These are phyloP conservation scores for Eristalinus aeneus DNA, from an alignment of 2,888 invertebrate genomes.

Conservation along the genomic window DNA sequence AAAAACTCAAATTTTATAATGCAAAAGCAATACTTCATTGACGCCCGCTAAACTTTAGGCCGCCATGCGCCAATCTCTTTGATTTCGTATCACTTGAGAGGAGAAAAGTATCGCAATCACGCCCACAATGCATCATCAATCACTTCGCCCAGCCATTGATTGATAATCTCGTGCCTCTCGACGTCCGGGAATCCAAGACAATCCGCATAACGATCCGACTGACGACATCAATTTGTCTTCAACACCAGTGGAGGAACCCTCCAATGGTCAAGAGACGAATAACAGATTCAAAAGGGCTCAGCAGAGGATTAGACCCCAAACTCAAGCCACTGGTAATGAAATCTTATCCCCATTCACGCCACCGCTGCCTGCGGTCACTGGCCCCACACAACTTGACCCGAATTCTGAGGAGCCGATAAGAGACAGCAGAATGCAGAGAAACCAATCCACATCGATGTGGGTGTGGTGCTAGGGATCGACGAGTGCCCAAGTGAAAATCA, in stretches of 20 bases:
- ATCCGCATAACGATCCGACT: slow-evolving; percentile 25
- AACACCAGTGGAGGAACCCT: background rate
- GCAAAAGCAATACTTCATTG: background rate
- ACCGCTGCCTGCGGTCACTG: slow-evolving; percentile 12
- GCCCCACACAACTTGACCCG: slow-evolving; percentile 37
- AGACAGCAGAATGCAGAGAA: slow-evolving; percentile 14
- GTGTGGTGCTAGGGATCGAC: slow-evolving; percentile 26
- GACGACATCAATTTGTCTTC: slow-evolving; percentile 44
- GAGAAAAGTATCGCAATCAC: background rate
- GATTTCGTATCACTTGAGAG: background rate
- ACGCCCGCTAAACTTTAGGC: background rate
- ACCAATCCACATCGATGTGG: slow-evolving; percentile 27
- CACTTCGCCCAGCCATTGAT: slow-evolving; percentile 1
- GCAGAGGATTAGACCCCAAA: slow-evolving; percentile 1
- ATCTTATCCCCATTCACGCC: background rate
- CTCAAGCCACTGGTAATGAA: slow-evolving; percentile 52
- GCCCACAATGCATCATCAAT: background rate
- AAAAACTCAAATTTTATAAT: background rate
- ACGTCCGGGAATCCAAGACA: background rate
- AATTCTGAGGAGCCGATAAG: slow-evolving; percentile 16
- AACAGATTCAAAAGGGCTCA: slow-evolving; percentile 22
- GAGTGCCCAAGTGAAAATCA: slow-evolving; percentile 45
- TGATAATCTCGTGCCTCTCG: slow-evolving; percentile 12
- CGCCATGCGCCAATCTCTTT: background rate
- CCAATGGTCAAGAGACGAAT: slow-evolving; percentile 23